A percentile compares a stretch with the other conserved stretches of the same genome.
These are phyloP conservation scores for Nemopilema nomurai DNA, from an alignment of 30 jellyfish, hydroid and myxozoan genomes.

Conservation along the genomic window DNA sequence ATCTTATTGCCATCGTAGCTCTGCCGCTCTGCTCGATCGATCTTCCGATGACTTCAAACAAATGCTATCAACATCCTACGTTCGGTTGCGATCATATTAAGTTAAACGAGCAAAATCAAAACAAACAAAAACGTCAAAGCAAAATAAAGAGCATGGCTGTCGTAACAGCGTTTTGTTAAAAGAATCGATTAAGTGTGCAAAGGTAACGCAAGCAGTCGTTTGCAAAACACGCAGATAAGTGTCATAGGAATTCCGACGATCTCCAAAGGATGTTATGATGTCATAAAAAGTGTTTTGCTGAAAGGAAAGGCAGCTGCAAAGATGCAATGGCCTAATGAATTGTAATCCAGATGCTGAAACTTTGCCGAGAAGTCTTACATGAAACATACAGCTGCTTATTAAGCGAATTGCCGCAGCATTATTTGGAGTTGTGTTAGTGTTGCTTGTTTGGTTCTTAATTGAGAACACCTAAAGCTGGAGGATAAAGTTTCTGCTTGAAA, in stretches of 20 bases:
- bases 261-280: not conserved
- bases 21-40: not conserved
- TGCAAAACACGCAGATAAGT: not conserved
- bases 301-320: not conserved
- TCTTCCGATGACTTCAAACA: not conserved
- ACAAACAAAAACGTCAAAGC: not conserved
- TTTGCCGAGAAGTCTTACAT: not conserved
- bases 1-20: not conserved
- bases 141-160: not conserved
- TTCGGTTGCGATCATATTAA: not conserved
- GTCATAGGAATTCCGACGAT: not conserved
- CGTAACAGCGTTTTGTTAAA: not conserved
- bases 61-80: not conserved
- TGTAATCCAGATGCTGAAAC: not conserved
- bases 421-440: not conserved
- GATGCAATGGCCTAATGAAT: not conserved
- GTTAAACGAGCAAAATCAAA: not conserved
- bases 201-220: not conserved
- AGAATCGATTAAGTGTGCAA: not conserved
- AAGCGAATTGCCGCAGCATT: not conserved
- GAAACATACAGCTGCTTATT: not conserved
- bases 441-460: not conserved
- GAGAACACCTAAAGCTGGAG: not conserved
- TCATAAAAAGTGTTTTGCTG: not conserved
- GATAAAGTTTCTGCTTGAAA: not conserved